Base-by-base conservation (phyloP, 2,113 vertebrate species). In the Melozone crissalis region DNA sequence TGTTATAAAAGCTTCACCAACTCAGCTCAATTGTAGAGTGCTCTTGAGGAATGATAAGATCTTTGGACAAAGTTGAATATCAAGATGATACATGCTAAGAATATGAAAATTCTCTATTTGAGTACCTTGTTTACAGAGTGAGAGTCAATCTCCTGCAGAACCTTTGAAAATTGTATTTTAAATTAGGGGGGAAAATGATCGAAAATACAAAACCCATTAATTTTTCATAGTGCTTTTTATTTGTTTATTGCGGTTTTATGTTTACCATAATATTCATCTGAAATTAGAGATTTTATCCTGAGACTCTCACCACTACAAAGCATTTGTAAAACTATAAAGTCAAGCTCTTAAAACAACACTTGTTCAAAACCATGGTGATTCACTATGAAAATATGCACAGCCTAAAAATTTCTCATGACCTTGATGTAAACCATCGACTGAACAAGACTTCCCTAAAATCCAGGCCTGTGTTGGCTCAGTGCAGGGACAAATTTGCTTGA, bases 271-370 rank as follows among this genome's bases (percentile, higher is more conserved):
- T 67, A 68, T 71, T 67, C 65, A 41, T 57, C 73, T 0, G 37
- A 94, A 94, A 82, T 65, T 44, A 82, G 77, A 95, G 69, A 71
- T 82, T 91, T 92, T 94, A 91, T 92, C 89, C 73, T 21, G 22
- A 90, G 43, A 90, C 63, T 71, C 63, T 71, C 83, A 77, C 33
- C 31, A 52, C 51, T 69, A 76, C 62, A 79, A 87, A 91, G 18
- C 20, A 75, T 57, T 86, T 82, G 19, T 67, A 23, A 55, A 80
- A 84, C 58, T 65, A 28, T 44, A 74, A 94, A 90, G 67, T 73
- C 88, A 94, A 74, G 63, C n/a, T 86, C 75, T 90, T 52, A 74
- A 93, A 92, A 57, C n/a, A 90, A n/a, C 51, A 46, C 41, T 92
- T 81, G 19, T 27, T 84, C 55, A 84, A 84, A 92, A 26, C 51